A percentile compares a stretch with the other conserved stretches of the same genome.
phyloP scores from a whole-genome alignment of 1,140 invertebrate species.

The Drepana arcuata region DNA sequence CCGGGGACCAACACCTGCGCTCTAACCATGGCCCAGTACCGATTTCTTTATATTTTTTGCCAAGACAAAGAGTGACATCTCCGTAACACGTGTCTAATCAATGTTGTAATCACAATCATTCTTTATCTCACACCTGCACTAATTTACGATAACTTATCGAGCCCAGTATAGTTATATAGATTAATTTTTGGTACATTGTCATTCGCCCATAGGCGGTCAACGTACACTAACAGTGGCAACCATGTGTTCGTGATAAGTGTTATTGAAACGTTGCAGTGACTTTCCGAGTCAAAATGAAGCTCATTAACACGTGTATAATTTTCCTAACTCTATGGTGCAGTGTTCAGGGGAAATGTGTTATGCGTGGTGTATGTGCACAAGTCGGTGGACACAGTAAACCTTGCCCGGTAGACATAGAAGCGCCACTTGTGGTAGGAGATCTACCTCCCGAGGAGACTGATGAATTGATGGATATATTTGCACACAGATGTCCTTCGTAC shows the following conservation, averaged over 20 bases:
- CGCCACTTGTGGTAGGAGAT: conserved; percentile 50
- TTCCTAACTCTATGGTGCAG: conserved; percentile 20
- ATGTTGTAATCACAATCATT: conserved; percentile 6
- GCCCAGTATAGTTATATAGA: conserved; percentile 18
- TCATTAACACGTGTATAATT: conserved; percentile 12
- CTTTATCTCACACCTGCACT: conserved; percentile 41
- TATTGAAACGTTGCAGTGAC: too few relatives aligned
- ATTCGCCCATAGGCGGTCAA: conserved; percentile 8
- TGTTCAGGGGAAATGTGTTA: conserved; percentile 35
- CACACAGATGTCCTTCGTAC: conserved; percentile 33
- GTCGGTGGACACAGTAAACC: conserved; percentile 35
- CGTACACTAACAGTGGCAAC: too few relatives aligned
- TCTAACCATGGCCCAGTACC: too few relatives aligned
- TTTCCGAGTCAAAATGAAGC: conserved; percentile 20
- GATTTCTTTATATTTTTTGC: not conserved
- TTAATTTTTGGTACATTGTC: conserved; percentile 14
- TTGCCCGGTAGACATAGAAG: conserved; percentile 63
- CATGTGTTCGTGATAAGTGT: not conserved
- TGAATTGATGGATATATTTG: conserved; percentile 24
- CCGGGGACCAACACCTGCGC: not conserved
- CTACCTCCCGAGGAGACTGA: conserved; percentile 18
- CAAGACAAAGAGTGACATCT: not conserved
- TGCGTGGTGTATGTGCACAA: conserved; percentile 32
- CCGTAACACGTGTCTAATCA: too few relatives aligned
- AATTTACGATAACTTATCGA: conserved; percentile 45